Evolutionary conservation across 2,113 vertebrate species (phyloP).

Genomic region (Oreotrochilus melanogaster): DNA sequence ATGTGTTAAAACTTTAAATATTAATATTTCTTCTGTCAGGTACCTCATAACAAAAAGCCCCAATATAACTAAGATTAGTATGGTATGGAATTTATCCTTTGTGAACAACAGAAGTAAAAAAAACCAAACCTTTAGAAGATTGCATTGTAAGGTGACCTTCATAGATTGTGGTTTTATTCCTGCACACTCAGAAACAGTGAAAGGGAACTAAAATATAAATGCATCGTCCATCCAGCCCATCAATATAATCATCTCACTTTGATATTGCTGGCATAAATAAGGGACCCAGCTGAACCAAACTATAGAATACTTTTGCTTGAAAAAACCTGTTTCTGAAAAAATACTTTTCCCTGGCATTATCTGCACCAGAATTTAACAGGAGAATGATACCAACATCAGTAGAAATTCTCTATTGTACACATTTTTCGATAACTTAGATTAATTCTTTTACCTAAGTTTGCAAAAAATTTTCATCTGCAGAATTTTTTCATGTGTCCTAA

Average conservation of each 20-base stretch:
- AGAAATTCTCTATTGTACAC: not conserved
- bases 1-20: not conserved
- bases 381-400: not conserved
- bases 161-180: not conserved
- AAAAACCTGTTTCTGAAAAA: not conserved
- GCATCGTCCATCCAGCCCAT: not conserved
- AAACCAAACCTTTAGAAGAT: not conserved
- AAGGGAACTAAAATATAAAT: not conserved
- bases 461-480: not conserved
- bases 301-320: not conserved
- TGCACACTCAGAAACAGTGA: not conserved
- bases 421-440: not conserved
- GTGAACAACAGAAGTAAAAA: not conserved
- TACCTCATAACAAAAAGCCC: not conserved
- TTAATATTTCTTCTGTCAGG: not conserved
- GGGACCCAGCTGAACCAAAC: not conserved
- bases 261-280: not conserved
- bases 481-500: not conserved
- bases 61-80: not conserved
- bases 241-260: not conserved
- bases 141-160: not conserved
- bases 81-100: not conserved
- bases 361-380: not conserved
- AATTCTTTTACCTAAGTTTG: not conserved
- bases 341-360: not conserved